Base-by-base conservation (phyloP, 1,140 invertebrate species). In the Rhagoletis pomonella region DNA sequence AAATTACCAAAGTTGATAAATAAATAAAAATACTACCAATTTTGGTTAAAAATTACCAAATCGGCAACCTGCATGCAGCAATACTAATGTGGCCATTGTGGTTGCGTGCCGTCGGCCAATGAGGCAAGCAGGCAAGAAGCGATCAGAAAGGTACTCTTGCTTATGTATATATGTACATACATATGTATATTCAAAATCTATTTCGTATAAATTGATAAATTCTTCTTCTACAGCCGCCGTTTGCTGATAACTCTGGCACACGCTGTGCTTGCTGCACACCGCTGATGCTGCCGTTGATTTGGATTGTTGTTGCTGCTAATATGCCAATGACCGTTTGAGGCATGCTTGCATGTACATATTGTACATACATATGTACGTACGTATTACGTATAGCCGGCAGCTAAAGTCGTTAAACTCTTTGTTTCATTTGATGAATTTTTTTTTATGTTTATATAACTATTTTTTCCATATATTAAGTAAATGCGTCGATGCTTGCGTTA, bases 201-300 rank as follows among this genome's bases (percentile, higher is more conserved):
- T 55, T 81, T 81, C 3, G n/a, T 81, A 58, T 4, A 50, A 77
- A 77, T 50, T 81, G 73, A 58, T 58, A 47, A 81, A 81, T 81
- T 81, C 44, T 81, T 81, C 9, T n/a, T 12, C 17, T 67, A 19
- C 29, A 14, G 64, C 4, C n/a, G 12, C 4, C 29, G 29, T 29
- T 29, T 7, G 60, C 50, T 55, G 50, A 55, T 55, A 62, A 14
- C 17, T 62, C n/a, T 14, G 17, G 29, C 12, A 14, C 60, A 14
- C n/a, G 5, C n/a, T 62, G 60, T 55, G 50, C 29, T 59, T 59
- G 1, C 58, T 59, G n/a, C 39, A 19, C 9, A 29, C 3, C 42
- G 67, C 42, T 17, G 60, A 14, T 62, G 19, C 65, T 44, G 65
- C 3, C 12, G 65, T 19, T 12, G 10, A 12, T 39, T 67, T 42